A percentile compares a stretch with the other conserved stretches of the same genome.
phyloP scores from a whole-genome alignment of 1,140 invertebrate species.

The Drosophila oshimai region DNA sequence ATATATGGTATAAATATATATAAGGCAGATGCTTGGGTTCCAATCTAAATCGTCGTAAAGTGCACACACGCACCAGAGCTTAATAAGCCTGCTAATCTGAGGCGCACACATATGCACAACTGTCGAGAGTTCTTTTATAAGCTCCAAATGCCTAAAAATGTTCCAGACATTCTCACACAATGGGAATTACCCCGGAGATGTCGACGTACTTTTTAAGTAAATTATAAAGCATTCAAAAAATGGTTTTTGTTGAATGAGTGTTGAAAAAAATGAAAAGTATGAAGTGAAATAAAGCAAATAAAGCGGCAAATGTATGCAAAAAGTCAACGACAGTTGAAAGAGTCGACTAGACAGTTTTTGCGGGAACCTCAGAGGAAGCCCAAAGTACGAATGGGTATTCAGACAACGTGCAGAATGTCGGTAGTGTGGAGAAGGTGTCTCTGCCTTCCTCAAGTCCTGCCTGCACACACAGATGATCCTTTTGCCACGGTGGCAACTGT shows the following conservation, averaged over 20 bases:
- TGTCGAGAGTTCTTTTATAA: conserved; percentile 28
- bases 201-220: conserved; percentile 57
- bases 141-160: conserved; percentile 27
- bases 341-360: conserved; percentile 14
- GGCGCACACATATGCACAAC: not conserved
- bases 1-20: conserved; percentile 61
- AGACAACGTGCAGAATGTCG: conserved; percentile 55
- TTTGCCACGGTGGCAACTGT: conserved; percentile 1
- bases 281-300: conserved; percentile 15
- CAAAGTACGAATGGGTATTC: conserved; percentile 24
- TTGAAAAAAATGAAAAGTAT: conserved; percentile 7
- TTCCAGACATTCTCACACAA: conserved; percentile 47
- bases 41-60: conserved; percentile 37
- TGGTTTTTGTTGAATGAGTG: conserved; percentile 10
- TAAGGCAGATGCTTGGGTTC: conserved; percentile 27
- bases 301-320: conserved; percentile 37
- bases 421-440: not conserved
- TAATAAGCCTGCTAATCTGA: conserved; percentile 61
- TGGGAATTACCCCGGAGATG: conserved; percentile 38
- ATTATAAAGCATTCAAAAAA: conserved; percentile 61
- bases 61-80: conserved; percentile 12
- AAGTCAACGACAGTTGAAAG: conserved; percentile 35
- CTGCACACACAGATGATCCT: not conserved
- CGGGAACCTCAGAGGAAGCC: not conserved
- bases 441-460: conserved; percentile 7